These are phyloP conservation scores for Dascyllus trimaculatus DNA, from an alignment of 2,113 vertebrate genomes.

Conservation along the genomic window DNA sequence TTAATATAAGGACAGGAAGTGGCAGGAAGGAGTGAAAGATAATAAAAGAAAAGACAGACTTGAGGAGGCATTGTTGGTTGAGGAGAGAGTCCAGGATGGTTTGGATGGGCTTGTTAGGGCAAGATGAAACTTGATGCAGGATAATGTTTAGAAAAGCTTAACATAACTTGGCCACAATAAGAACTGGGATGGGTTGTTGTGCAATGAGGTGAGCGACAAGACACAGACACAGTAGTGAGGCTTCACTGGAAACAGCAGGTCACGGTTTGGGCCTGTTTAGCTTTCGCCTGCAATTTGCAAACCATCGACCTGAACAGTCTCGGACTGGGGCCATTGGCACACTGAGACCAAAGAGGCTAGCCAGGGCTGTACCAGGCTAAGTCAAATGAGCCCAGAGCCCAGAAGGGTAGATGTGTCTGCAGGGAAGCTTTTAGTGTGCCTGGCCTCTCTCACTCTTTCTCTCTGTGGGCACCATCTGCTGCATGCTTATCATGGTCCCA, in stretches of 20 bases:
- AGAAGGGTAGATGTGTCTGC: conserved; percentile 70
- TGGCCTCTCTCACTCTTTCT: conserved; percentile 64
- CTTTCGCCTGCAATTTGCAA: conserved; percentile 45
- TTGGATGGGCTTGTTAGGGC: conserved; percentile 10
- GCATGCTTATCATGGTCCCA: conserved; percentile 73
- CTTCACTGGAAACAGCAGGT: conserved; percentile 50
- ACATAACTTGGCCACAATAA: conserved; percentile 34
- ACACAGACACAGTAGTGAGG: conserved; percentile 11
- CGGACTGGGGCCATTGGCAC: conserved; percentile 55
- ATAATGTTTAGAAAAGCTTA: conserved; percentile 30
- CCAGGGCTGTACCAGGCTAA: conserved; percentile 52
- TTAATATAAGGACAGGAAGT: not conserved
- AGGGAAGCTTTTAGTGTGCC: conserved; percentile 83
- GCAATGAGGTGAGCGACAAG: conserved; percentile 23
- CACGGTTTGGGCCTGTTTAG: conserved; percentile 53
- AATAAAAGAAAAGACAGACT: not conserved
- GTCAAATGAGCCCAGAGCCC: conserved; percentile 68
- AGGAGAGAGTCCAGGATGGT: not conserved
- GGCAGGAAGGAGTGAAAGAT: not conserved
- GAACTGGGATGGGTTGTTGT: conserved; percentile 23
- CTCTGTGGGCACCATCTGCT: conserved; percentile 82
- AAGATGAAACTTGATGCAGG: conserved; percentile 39
- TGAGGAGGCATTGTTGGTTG: not conserved
- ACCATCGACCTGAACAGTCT: conserved; percentile 57
- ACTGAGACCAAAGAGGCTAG: conserved; percentile 38